Conservation (phyloP, 2,113 vertebrate species). For the Naja naja region DNA sequence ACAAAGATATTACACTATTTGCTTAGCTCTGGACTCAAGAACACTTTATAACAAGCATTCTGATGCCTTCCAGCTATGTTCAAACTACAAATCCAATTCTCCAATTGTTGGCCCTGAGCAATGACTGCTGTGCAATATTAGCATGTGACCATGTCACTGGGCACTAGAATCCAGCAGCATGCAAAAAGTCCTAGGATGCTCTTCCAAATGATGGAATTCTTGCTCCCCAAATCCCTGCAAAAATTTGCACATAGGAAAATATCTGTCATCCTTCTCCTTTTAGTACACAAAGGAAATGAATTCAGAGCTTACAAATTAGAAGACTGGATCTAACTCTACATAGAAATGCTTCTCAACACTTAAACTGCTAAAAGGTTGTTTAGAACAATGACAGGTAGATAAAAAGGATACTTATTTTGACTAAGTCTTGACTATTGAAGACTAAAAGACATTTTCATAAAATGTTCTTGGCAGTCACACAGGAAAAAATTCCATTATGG, state of each 20-base stretch:
- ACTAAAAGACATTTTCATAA: neutral
- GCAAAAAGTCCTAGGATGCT: neutral
- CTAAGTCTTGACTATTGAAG: neutral
- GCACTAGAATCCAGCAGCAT: neutral
- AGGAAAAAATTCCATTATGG: neutral
- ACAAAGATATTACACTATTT: neutral
- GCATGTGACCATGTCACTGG: neutral
- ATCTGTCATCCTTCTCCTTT: neutral
- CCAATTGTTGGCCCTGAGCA: neutral
- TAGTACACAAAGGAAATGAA: neutral
- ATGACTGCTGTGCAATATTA: neutral
- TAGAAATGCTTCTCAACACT: neutral
- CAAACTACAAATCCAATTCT: neutral
- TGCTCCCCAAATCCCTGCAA: neutral
- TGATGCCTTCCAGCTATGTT: neutral
- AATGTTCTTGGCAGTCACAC: neutral
- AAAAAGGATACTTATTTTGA: neutral
- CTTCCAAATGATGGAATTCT: neutral
- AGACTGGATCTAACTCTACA: neutral
- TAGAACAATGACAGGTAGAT: neutral
- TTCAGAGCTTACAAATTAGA: neutral
- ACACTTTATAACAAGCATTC: neutral
- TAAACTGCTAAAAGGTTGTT: neutral
- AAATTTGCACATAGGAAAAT: neutral
- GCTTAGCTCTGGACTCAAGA: neutral